A percentile compares a stretch with the other conserved stretches of the same genome.
Evolutionary conservation across 2,113 vertebrate genomes (phyloP).

Genomic region (Seriola rivoliana): DNA sequence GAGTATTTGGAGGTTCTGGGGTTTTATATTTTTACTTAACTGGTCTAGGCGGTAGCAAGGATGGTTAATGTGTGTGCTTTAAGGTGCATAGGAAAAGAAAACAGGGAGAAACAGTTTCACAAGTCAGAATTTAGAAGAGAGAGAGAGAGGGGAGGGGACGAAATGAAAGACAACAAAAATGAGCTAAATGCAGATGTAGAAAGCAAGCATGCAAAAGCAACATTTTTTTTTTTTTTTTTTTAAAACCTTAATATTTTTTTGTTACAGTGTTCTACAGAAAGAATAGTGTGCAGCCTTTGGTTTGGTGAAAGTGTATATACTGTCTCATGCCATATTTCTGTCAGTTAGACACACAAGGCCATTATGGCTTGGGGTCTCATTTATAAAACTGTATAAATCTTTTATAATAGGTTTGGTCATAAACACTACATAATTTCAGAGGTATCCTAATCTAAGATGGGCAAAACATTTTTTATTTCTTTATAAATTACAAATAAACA

Average conservation of each 20-base stretch:
- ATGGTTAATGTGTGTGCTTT: slow-evolving; percentile 99
- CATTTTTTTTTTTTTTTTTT: slow-evolving; percentile 10
- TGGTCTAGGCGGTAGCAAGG: slow-evolving; percentile 99
- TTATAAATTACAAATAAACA: background rate
- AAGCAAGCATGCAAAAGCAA: slow-evolving; percentile 89
- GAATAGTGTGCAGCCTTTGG: slow-evolving; percentile 78
- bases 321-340: background rate
- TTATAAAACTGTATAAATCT: background rate
- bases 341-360: background rate
- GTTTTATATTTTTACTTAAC: slow-evolving; percentile 94
- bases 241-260: background rate
- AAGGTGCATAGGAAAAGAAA: slow-evolving; percentile 94
- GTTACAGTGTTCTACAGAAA: slow-evolving; percentile 21
- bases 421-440: background rate
- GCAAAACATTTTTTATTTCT: background rate
- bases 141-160: slow-evolving; percentile 77
- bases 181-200: slow-evolving; percentile 92
- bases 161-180: slow-evolving; percentile 84
- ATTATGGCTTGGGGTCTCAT: background rate
- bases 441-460: background rate
- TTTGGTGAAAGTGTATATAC: slow-evolving; percentile 10
- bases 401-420: background rate
- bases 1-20: slow-evolving; percentile 64
- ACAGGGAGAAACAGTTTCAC: slow-evolving; percentile 95
- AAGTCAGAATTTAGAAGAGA: slow-evolving; percentile 95